A percentile compares a stretch with the other conserved stretches of the same genome.
These are phyloP conservation scores for Eulemur rufifrons DNA, from an alignment of 2,113 vertebrate species.

Conservation along the genomic window DNA sequence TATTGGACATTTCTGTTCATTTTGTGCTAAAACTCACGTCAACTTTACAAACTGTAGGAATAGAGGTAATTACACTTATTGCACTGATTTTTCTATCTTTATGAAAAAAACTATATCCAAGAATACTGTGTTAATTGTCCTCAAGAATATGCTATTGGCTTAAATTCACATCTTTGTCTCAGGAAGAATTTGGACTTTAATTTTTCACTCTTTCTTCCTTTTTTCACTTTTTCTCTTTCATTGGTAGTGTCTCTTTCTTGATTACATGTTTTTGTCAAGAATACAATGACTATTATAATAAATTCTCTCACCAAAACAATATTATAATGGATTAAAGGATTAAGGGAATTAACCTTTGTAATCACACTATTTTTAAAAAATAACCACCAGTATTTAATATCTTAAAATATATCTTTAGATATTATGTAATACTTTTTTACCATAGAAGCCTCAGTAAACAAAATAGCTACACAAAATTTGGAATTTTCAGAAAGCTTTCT, in stretches of 20 bases:
- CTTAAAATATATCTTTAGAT: not conserved
- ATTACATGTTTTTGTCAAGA: not conserved
- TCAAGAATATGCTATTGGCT: not conserved
- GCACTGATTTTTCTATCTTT: not conserved
- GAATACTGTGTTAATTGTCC: not conserved
- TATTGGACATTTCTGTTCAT: not conserved
- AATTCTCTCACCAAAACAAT: not conserved
- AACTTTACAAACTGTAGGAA: not conserved
- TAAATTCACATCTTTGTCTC: not conserved
- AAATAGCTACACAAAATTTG: not conserved
- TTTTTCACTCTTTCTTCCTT: not conserved
- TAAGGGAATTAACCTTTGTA: not conserved
- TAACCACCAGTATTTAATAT: not conserved
- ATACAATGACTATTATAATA: not conserved
- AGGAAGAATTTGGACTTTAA: not conserved
- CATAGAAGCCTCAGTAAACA: not conserved
- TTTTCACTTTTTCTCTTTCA: not conserved
- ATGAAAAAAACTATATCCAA: not conserved
- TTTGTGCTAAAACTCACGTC: not conserved
- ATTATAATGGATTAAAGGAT: not conserved
- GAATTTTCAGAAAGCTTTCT: not conserved
- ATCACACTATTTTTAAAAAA: constrained; percentile 9
- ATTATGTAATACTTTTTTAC: not conserved
- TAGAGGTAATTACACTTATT: constrained; percentile 16
- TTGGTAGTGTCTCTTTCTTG: not conserved